Evolutionary conservation across 2,797 vertebrate genomes (phyloP), one percentile per base, ranked within the genome.

Genomic region (Apogon hyalosoma): DNA sequence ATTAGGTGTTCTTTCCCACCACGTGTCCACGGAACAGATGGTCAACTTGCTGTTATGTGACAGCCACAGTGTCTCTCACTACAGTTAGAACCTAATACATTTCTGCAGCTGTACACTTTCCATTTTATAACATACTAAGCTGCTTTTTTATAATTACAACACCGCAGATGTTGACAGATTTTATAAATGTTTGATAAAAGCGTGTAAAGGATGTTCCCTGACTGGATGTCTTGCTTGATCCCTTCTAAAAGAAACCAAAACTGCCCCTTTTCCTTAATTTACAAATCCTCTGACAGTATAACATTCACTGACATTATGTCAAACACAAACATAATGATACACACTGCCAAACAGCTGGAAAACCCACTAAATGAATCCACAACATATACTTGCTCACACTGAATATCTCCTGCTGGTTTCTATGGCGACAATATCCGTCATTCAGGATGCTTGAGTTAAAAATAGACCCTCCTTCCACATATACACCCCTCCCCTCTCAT

Each of bases 401-500:
- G 24, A 28, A 28, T 28, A 28, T 28, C 47, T 50, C 67, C 87
- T 59, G 64, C 63, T 78, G 77, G 92, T 94, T 92, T 83, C 91
- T 82, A 93, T 93, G 88, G 91, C 87, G 59, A 91, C 90, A 56
- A 84, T 73, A 81, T 89, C 90, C 80, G 80, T 90, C 88, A 92
- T 83, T 92, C 80, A 90, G 90, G 86, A 93, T 88, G 88, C 84
- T 77, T 0, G 65, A 64, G 90, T 88, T 94, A 93, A 94, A 94
- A 94, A 93, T 93, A 93, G 80, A 10, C 10, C 6, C 68, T 73
- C 0, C 12, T 69, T 75, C 88, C 77, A 82, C 71, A 73, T 52
- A 65, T 73, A 73, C 76, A 71, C 61, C 67, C 74, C 77, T 58
- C 74, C 68, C 70, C 60, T 73, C 56, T 42, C 58, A 56, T 53